A percentile compares a stretch with the other conserved stretches of the same genome.
These are phyloP conservation scores for Anser cygnoides DNA, from an alignment of 2,113 vertebrate species.

Conservation along the genomic window DNA sequence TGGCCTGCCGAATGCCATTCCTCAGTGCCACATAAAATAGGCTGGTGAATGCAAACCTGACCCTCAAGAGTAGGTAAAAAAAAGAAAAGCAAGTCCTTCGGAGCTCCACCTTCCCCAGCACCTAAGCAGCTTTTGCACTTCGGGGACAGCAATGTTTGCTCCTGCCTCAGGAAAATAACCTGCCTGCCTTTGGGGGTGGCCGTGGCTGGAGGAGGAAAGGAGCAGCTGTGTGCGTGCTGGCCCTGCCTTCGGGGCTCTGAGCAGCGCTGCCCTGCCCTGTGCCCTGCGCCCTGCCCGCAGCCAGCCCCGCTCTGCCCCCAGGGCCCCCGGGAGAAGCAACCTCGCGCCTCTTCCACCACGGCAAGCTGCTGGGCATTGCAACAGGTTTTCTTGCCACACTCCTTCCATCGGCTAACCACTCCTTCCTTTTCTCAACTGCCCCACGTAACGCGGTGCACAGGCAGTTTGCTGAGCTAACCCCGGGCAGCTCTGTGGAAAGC, in stretches of 20 bases:
- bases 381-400: fast-evolving
- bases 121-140: not conserved
- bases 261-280: not conserved
- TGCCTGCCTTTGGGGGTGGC: not conserved
- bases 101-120: not conserved
- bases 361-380: not conserved
- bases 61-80: not conserved
- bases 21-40: not conserved
- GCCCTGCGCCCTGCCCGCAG: too few species aligned
- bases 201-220: not conserved
- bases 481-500: not conserved
- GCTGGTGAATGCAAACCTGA: not conserved
- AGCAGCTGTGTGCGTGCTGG: too few species aligned
- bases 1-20: not conserved
- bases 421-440: not conserved
- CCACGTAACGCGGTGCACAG: fast-evolving
- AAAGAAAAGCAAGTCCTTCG: not conserved
- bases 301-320: too few species aligned
- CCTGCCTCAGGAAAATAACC: not conserved
- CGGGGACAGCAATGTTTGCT: fast-evolving
- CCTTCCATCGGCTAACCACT: not conserved
- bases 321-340: not conserved
- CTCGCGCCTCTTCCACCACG: not conserved
- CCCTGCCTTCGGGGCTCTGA: fast-evolving
- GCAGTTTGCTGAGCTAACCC: not conserved